Percentiles rank a stretch among this genome's conserved stretches.
Conservation (phyloP, 1,140 invertebrate genomes). For the Orius laevigatus region DNA sequence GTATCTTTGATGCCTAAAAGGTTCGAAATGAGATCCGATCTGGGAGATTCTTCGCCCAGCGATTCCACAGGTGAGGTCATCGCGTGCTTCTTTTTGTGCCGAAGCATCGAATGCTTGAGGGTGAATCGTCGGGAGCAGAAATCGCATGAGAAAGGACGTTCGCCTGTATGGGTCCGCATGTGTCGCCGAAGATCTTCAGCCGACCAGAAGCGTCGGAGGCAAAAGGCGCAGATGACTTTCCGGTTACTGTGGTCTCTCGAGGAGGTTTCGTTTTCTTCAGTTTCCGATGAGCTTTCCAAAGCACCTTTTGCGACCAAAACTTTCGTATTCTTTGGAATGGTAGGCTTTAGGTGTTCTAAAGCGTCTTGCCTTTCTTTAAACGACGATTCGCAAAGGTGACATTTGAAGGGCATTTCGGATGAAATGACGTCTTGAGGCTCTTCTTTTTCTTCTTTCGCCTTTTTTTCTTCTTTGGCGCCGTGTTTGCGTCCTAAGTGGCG, state of each 20-base stretch:
- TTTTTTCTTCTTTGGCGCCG: conserved; percentile 24
- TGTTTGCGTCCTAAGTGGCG: conserved; percentile 54
- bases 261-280: conserved; percentile 26
- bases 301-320: conserved; percentile 65
- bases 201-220: conserved; percentile 82
- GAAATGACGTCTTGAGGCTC: conserved; percentile 21
- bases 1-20: conserved; percentile 72
- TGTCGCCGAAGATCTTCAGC: conserved; percentile 81
- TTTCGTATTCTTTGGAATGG: conserved; percentile 54
- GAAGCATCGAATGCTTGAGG: conserved; percentile 83
- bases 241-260: conserved; percentile 59
- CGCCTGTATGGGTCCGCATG: conserved; percentile 77
- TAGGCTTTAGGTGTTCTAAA: conserved; percentile 56
- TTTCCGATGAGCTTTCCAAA: conserved; percentile 40
- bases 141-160: conserved; percentile 62
- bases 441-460: conserved; percentile 28
- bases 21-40: conserved; percentile 70
- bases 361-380: conserved; percentile 62
- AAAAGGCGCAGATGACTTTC: conserved; percentile 83
- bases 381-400: conserved; percentile 77
- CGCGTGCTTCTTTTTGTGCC: conserved; percentile 70
- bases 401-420: conserved; percentile 70
- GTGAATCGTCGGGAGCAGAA: conserved; percentile 70
- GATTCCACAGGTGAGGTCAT: not conserved
- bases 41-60: conserved; percentile 27